Evolutionary conservation across 1,140 invertebrate genomes (phyloP).

Genomic region (Hylyphantes graminicola): DNA sequence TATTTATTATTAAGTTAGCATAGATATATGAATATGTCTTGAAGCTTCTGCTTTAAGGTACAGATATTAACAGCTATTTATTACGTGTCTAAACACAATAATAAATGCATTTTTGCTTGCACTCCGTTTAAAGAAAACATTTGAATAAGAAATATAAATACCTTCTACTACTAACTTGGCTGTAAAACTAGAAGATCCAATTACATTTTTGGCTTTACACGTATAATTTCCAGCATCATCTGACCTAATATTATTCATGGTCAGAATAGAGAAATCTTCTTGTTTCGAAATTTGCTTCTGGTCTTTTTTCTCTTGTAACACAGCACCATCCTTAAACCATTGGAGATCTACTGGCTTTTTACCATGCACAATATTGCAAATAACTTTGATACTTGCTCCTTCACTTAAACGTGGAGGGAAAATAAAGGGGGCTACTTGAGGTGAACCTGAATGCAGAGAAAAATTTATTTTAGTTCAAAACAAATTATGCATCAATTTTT

Average conservation of each 20-base stretch:
- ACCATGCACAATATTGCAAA: constrained; percentile 55
- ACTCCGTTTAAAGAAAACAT: not conserved
- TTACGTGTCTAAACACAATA: too few relatives aligned
- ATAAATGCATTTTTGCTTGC: too few relatives aligned
- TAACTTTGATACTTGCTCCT: constrained; percentile 43
- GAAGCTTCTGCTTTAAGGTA: too few relatives aligned
- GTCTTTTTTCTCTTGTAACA: constrained; percentile 69
- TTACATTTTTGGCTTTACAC: constrained; percentile 75
- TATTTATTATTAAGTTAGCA: too few relatives aligned
- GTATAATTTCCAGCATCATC: constrained; percentile 65
- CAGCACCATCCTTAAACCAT: constrained; percentile 64
- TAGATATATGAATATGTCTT: too few relatives aligned
- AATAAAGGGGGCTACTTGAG: constrained; percentile 46
- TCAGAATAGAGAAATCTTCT: constrained; percentile 45
- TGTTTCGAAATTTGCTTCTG: constrained; percentile 12
- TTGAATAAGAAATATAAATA: constrained; percentile 12
- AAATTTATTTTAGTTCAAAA: not conserved
- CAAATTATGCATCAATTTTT: not conserved
- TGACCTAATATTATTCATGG: constrained; percentile 6
- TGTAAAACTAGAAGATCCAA: constrained; percentile 79
- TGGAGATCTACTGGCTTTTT: constrained; percentile 44
- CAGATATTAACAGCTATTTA: too few relatives aligned
- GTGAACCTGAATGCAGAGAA: not conserved
- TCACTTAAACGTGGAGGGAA: constrained; percentile 31
- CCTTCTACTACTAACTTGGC: constrained; percentile 66